Evolutionary conservation across 2,888 invertebrate genomes (phyloP), one percentile per base, ranked within the genome.

Genomic region (Thera obeliscata): DNA sequence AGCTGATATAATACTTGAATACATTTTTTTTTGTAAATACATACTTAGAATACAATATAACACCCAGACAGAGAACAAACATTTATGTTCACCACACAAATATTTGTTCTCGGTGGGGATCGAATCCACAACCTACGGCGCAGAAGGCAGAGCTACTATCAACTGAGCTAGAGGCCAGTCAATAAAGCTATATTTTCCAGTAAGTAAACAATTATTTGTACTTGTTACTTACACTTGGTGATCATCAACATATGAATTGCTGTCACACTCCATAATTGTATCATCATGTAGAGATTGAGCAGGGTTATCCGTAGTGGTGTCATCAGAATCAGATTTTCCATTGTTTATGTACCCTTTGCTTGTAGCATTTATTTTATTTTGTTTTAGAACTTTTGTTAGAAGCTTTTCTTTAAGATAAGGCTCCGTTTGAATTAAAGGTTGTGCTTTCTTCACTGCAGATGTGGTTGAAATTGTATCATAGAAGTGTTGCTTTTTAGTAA

Each of bases 401-500:
- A 33, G 7, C 54, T 66, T 74, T 60, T 77, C 78, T 74, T 84
- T 88, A 72, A 90, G 74, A 75, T 82, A 91, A 55, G 86, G 84
- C 76, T 86, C 74, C 52, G 81, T 81, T 72, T 83, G 80, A 74
- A 85, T 82, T 58, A 91, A 77, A 64, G 77, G 77, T 55, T 80
- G 69, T 52, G 84, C 84, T 74, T 68, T 61, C n/a, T 66, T 64
- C 46, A 73, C n/a, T 35, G 66, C 58, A 49, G 66, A 59, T 61
- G 67, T 70, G 5, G 63, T 55, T 22, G 67, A 41, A 49, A 64
- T 56, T 56, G 73, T 84, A 9, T 78, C 71, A 54, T 70, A 50
- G 76, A 91, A 83, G 55, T 80, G 67, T 54, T 83, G 74, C 72
- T 83, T 89, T 74, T 91, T 88, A 50, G 67, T 62, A 50, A 84